Evolutionary conservation across 2,113 vertebrate genomes (phyloP), one percentile per base, ranked within the genome.

Genomic region (Sarotherodon lohbergeri): DNA sequence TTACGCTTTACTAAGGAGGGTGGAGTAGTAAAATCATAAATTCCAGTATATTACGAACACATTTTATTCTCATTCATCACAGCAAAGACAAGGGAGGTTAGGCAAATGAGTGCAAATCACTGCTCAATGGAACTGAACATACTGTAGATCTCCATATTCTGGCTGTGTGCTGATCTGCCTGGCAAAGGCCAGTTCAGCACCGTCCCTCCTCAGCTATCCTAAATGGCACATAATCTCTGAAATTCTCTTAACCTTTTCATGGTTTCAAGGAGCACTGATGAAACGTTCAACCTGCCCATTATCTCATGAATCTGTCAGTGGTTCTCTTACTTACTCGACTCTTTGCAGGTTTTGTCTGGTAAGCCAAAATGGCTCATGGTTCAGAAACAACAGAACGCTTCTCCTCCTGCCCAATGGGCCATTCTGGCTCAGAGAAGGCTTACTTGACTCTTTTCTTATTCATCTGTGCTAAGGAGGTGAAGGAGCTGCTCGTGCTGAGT

Each of bases 171-270:
- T 63, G 48, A 81, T 84, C 84, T 6, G 48, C 68, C 61, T 80
- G 55, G 78, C 59, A 61, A 73, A 80, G 61, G 57, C 71, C 81
- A 56, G 90, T 89, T 90, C 61, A 80, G 83, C 84, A 66, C 73
- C 63, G 14, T 79, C 32, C 48, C 29, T 80, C 12, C 57, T 81
- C 68, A 41, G 57, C 73, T 59, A 3, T 61, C 76, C 61, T 91
- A 86, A 94, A 93, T 89, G 86, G 71, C 81, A 84, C 86, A 87
- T 89, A 88, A 89, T 93, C 88, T 91, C 61, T 24, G 19, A 46
- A 87, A 88, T 83, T 86, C 89, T 86, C 80, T 82, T 91, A 90
- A 90, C 86, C 88, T 89, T 87, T 94, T 83, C 83, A 71, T 50
- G 80, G 71, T 84, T 50, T 32, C 9, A 61, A 68, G 63, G 73